A percentile compares a stretch with the other conserved stretches of the same genome.
phyloP scores from a whole-genome alignment of 2,888 invertebrate species.

The Eudasyphora cyanicolor region DNA sequence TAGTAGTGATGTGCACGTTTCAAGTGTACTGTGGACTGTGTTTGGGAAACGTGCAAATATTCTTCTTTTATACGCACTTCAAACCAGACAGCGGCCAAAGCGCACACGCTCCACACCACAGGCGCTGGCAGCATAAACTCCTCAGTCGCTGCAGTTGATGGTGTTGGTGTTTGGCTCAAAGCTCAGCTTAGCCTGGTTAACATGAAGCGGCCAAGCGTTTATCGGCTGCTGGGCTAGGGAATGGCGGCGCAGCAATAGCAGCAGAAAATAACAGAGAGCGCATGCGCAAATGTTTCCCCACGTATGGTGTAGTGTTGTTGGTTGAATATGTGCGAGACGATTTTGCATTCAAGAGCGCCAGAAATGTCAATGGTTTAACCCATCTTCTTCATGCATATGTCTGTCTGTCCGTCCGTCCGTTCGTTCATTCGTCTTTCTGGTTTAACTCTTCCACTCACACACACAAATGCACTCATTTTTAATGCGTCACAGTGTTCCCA shows the following conservation, averaged over 20 bases:
- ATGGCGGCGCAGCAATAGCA: slow-evolving; percentile 29
- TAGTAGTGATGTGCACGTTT: slow-evolving; percentile 72
- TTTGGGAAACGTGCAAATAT: slow-evolving; percentile 69
- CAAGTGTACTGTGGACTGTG: slow-evolving; percentile 77
- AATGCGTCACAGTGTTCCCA: not conserved
- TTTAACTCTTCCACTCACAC: slow-evolving; percentile 19
- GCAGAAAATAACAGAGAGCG: slow-evolving; percentile 29
- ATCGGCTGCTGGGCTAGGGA: slow-evolving; percentile 42
- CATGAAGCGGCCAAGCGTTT: not conserved
- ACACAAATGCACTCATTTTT: not conserved
- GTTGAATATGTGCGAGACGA: not conserved
- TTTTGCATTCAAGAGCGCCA: slow-evolving; percentile 45
- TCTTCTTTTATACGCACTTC: slow-evolving; percentile 77
- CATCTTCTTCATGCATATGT: slow-evolving; percentile 42
- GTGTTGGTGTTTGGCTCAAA: slow-evolving; percentile 14
- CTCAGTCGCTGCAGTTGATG: not conserved
- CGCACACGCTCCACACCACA: not conserved
- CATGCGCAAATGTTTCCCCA: slow-evolving; percentile 27
- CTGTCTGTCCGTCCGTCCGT: not conserved
- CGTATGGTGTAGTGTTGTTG: no score
- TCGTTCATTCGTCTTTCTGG: not conserved
- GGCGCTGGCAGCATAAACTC: not conserved
- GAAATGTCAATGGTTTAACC: slow-evolving; percentile 62
- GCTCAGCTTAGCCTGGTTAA: not conserved
- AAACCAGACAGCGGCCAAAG: slow-evolving; percentile 40